Conservation (phyloP, 2,113 vertebrate species). For the Myanophis thanlyinensis region DNA sequence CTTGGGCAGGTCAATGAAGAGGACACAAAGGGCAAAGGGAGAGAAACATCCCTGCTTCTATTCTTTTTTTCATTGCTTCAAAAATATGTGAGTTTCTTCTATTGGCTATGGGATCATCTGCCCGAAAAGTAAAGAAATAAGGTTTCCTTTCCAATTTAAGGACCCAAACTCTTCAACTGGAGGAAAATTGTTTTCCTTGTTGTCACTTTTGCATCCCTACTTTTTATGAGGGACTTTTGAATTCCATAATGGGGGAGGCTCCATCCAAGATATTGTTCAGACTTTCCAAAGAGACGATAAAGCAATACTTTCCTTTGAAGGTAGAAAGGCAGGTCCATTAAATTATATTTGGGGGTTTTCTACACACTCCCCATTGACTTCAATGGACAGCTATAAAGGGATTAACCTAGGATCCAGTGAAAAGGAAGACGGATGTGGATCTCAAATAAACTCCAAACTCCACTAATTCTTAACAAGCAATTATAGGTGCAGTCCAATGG, state of each 20-base stretch:
- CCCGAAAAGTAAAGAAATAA: background rate
- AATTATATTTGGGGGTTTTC: background rate
- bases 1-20: background rate
- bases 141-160: background rate
- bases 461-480: background rate
- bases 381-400: background rate
- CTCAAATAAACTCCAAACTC: background rate
- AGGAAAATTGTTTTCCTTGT: background rate
- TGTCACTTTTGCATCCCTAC: background rate
- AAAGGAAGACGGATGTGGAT: background rate
- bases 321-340: background rate
- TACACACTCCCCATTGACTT: background rate
- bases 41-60: background rate
- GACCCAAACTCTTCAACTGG: background rate
- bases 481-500: background rate
- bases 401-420: background rate
- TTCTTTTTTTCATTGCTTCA: background rate
- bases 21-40: background rate
- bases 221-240: background rate
- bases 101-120: background rate
- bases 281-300: background rate
- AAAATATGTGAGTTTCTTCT: background rate
- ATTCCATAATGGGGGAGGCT: background rate
- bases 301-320: background rate
- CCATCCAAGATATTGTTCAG: background rate